Conservation (phyloP, 2,113 vertebrate genomes). For the Hemichromis elongatus region DNA sequence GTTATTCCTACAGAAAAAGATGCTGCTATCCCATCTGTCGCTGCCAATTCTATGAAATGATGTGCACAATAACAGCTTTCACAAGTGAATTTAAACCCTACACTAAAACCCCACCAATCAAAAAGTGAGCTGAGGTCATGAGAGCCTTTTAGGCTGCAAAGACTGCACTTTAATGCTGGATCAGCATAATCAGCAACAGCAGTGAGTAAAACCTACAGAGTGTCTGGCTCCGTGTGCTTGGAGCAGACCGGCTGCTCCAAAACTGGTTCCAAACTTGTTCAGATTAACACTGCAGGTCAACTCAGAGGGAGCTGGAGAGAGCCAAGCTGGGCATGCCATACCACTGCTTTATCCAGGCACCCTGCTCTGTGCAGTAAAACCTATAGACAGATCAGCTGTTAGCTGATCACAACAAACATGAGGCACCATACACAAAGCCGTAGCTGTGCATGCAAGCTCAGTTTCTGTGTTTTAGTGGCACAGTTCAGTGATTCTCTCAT, state of each 20-base stretch:
- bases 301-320: conserved; percentile 24
- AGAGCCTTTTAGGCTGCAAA: not conserved
- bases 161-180: not conserved
- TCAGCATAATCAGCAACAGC: not conserved
- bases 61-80: not conserved
- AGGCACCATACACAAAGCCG: not conserved
- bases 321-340: conserved; percentile 8
- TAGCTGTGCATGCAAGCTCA: not conserved
- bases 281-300: conserved; percentile 54
- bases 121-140: not conserved
- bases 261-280: conserved; percentile 63
- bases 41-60: not conserved
- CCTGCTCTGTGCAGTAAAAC: conserved; percentile 55
- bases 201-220: not conserved
- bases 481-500: not conserved
- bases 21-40: not conserved
- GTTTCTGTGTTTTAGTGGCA: not conserved
- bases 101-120: not conserved
- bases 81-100: not conserved
- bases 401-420: not conserved
- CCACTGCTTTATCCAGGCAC: conserved; percentile 34
- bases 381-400: conserved; percentile 66
- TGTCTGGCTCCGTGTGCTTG: not conserved
- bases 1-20: not conserved
- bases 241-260: not conserved